phyloP scores from a whole-genome alignment of 2,888 invertebrate species.

The Melanostoma mellinum region DNA sequence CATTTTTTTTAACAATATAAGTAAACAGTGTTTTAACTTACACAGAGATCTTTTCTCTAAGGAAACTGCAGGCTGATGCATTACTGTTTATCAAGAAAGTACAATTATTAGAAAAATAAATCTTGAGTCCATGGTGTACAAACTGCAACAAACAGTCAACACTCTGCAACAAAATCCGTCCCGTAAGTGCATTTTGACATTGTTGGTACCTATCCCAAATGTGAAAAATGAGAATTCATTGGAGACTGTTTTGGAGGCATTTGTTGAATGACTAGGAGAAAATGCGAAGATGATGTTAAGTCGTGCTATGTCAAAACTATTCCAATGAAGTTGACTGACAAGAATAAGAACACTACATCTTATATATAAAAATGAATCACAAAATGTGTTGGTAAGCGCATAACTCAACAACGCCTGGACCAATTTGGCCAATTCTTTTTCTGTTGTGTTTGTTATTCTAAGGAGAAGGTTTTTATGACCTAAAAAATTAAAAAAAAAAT shows the following conservation, averaged over 20 bases:
- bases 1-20: too few relatives aligned
- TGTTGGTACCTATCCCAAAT: slow-evolving; percentile 11
- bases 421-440: too few relatives aligned
- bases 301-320: neutral
- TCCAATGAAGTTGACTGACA: too few relatives aligned
- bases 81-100: too few relatives aligned
- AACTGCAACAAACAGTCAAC: slow-evolving; percentile 7
- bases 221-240: neutral
- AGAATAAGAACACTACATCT: too few relatives aligned
- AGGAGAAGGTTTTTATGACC: too few relatives aligned
- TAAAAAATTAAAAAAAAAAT: too few relatives aligned
- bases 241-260: neutral
- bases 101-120: neutral
- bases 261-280: neutral
- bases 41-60: slow-evolving; percentile 1
- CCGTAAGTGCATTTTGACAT: slow-evolving; percentile 27
- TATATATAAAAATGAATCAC: too few relatives aligned
- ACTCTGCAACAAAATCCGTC: slow-evolving; percentile 7
- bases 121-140: neutral
- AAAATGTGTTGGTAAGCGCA: too few relatives aligned
- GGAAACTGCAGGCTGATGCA: neutral
- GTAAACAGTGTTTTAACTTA: too few relatives aligned
- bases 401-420: too few relatives aligned
- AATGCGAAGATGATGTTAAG: slow-evolving; percentile 8
- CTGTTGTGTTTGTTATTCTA: too few relatives aligned